Evolutionary conservation across 2,797 vertebrate genomes (phyloP).

Genomic region (Amblyraja radiata): DNA sequence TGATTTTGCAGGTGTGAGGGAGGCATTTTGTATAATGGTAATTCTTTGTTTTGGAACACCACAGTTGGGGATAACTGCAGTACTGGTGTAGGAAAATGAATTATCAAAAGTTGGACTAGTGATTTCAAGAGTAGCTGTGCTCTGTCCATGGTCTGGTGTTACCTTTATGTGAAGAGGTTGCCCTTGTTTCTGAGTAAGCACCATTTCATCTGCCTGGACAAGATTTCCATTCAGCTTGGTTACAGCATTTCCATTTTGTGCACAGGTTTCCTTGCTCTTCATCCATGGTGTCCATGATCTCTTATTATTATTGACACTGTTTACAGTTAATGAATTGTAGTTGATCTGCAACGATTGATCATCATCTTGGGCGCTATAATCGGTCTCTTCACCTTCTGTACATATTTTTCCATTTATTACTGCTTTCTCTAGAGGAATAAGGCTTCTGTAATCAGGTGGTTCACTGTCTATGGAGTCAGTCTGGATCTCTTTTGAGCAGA

Average conservation of each 20-base stretch:
- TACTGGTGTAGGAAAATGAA: slow-evolving; percentile 82
- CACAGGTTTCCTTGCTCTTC: slow-evolving; percentile 62
- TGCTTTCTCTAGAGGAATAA: slow-evolving; percentile 67
- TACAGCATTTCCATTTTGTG: slow-evolving; percentile 71
- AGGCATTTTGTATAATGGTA: slow-evolving; percentile 85
- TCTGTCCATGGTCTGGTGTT: slow-evolving; percentile 83
- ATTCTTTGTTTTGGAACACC: slow-evolving; percentile 88
- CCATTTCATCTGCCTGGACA: slow-evolving; percentile 74
- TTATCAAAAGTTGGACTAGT: slow-evolving; percentile 79
- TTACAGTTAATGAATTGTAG: slow-evolving; percentile 63
- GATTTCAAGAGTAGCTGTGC: slow-evolving; percentile 83
- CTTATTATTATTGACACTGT: slow-evolving; percentile 70
- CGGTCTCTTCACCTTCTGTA: slow-evolving; percentile 67
- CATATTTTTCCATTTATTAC: slow-evolving; percentile 78
- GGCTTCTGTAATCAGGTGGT: slow-evolving; percentile 67
- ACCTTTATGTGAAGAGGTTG: slow-evolving; percentile 93
- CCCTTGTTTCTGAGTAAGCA: slow-evolving; percentile 82
- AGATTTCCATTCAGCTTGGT: slow-evolving; percentile 73
- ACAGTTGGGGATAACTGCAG: slow-evolving; percentile 87
- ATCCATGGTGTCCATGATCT: slow-evolving; percentile 72
- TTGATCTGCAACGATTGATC: slow-evolving; percentile 63
- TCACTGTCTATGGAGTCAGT: slow-evolving; percentile 73
- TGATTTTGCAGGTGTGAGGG: slow-evolving; percentile 66
- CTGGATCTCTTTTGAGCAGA: slow-evolving; percentile 87
- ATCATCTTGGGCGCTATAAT: slow-evolving; percentile 65